Evolutionary conservation across 2,113 vertebrate species (phyloP), one percentile per base, ranked within the genome.

Genomic region (Hippocampus comes): DNA sequence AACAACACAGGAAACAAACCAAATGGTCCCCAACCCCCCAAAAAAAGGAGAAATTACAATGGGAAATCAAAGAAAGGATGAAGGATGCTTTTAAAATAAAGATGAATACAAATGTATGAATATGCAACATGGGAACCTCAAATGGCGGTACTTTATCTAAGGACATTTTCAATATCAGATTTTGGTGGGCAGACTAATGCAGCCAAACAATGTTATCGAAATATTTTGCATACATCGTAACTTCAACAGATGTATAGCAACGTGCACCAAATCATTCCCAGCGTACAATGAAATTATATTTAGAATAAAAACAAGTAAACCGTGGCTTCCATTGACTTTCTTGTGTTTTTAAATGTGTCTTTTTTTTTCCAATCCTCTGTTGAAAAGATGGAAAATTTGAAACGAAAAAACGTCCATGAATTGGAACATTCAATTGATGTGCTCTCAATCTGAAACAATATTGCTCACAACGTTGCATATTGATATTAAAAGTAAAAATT

Each of bases 1-100:
- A 97, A 96, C 95, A 95, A 94, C 95, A 95, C 93, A 91, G 95
- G 94, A 95, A 94, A 91, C 94, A 93, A 95, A 95, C 94, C 91
- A 95, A 94, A 89, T 94, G 95, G 82, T 83, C 78, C 88, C 88
- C 93, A 91, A 90, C 94, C 63, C 34, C 34, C 34, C 34, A 38
- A 95, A 95, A 95, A 89, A 89, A 78, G 91, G 91, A 94, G 95
- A 92, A 93, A 92, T 90, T 89, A 93, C 89, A 91, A 93, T 89
- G 90, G 82, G 86, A 92, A 93, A 92, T 90, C 86, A 92, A 90
- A 91, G 84, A 88, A 76, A 90, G 69, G 80, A 87, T 89, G 83
- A 87, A 91, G 91, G 93, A 94, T 94, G 87, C 78, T 78, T 87
- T 89, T 84, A 74, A 69, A 20, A 67, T 93, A 83, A 80, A 90